These are phyloP conservation scores for Parnassius glacialis DNA, from an alignment of 2,888 invertebrate species.

Conservation along the genomic window DNA sequence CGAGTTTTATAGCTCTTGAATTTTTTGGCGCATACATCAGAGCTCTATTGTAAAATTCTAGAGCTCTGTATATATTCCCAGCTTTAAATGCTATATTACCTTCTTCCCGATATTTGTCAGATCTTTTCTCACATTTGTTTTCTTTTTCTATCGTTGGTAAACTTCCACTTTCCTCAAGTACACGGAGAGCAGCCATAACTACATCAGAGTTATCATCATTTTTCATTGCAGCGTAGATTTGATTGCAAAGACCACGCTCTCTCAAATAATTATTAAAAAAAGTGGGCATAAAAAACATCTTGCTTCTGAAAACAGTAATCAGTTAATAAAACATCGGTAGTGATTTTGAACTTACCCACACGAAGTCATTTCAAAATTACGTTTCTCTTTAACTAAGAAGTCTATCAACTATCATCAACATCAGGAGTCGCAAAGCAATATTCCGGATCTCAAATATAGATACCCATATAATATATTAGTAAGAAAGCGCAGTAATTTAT, in stretches of 20 bases:
- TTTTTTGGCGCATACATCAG: conserved; percentile 37
- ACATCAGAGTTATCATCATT: conserved; percentile 34
- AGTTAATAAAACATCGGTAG: not conserved
- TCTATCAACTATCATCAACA: no score
- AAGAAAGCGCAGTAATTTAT: no score
- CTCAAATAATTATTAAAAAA: not conserved
- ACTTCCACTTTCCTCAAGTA: conserved; percentile 31
- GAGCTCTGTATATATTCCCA: conserved; percentile 28
- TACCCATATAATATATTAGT: no score
- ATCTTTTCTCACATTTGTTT: conserved; percentile 32
- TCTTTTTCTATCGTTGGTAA: conserved; percentile 18
- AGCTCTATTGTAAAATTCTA: conserved; percentile 38
- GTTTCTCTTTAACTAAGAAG: no score
- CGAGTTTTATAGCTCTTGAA: conserved; percentile 36
- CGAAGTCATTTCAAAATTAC: no score
- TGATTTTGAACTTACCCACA: no score
- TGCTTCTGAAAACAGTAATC: conserved; percentile 4
- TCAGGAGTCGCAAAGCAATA: no score
- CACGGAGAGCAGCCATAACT: conserved; percentile 31
- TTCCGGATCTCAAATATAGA: no score
- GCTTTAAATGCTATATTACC: conserved; percentile 34
- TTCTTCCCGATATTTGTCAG: conserved; percentile 30
- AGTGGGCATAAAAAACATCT: conserved; percentile 5
- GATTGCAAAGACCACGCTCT: conserved; percentile 12
- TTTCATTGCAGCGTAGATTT: conserved; percentile 35